Evolutionary conservation across 2,113 vertebrate genomes (phyloP).

Genomic region (Bubo bubo): DNA sequence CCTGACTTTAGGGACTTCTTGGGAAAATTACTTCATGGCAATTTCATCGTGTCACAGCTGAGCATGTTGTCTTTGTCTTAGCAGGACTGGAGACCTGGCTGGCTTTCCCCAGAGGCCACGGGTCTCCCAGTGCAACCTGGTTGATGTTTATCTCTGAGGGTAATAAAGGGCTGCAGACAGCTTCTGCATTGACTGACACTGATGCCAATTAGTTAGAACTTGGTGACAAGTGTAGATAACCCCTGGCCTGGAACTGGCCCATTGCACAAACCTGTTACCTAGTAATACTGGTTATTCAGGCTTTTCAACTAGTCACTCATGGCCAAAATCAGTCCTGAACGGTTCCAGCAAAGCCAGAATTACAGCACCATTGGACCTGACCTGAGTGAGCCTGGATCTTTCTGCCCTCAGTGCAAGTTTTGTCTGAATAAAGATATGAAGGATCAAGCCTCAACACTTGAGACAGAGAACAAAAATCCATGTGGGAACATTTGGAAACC

Average conservation of each 20-base stretch:
- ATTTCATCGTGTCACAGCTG: neutral
- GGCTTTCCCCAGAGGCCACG: neutral
- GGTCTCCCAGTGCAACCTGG: neutral
- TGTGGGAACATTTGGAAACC: conserved; percentile 47
- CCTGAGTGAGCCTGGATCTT: neutral
- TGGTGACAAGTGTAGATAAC: conserved; percentile 23
- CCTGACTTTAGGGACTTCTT: neutral
- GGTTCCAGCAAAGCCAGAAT: neutral
- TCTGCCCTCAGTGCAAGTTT: neutral
- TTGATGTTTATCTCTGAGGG: neutral
- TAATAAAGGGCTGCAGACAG: neutral
- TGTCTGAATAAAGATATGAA: conserved; percentile 27
- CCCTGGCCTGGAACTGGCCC: neutral
- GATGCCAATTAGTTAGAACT: neutral
- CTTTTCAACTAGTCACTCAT: neutral
- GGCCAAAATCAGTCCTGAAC: conserved; percentile 13
- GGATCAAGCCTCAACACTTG: neutral
- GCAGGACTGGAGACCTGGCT: neutral
- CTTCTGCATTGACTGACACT: neutral
- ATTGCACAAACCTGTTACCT: neutral
- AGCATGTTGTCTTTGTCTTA: neutral
- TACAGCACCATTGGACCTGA: neutral
- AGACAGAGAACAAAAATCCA: conserved; percentile 50
- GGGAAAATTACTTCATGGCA: conserved; percentile 4
- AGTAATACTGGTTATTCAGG: neutral